Percentiles rank a stretch among this genome's conserved stretches.
These are phyloP conservation scores for Smittia aterrima DNA, from an alignment of 2,888 invertebrate species.

Conservation along the genomic window DNA sequence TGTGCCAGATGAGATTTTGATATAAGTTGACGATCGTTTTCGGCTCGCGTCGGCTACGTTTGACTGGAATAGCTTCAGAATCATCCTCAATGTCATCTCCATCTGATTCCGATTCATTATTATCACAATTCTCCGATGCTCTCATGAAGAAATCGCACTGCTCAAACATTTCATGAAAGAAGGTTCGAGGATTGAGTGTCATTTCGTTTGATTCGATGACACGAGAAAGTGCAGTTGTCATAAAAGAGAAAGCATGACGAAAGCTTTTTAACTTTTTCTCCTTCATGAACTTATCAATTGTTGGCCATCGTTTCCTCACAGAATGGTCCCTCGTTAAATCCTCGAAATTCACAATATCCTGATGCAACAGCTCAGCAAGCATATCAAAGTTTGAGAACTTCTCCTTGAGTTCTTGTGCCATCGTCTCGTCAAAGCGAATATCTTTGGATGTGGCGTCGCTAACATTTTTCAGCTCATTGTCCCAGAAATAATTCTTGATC, in stretches of 20 bases:
- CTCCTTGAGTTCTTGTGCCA: conserved; percentile 45
- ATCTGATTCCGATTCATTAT: not conserved
- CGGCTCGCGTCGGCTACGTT: not conserved
- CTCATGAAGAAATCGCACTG: conserved; percentile 1
- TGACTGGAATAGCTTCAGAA: not conserved
- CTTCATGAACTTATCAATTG: not conserved
- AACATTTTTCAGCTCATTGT: conserved; percentile 47
- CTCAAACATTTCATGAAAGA: conserved; percentile 16
- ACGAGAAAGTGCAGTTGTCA: not conserved
- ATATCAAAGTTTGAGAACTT: conserved; percentile 49
- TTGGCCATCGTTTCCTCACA: not conserved
- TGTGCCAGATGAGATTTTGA: conserved; percentile 28
- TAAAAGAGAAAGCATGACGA: not conserved
- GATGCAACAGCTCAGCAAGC: not conserved
- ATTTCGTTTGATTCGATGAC: conserved; percentile 2
- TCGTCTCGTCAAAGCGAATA: conserved; percentile 47
- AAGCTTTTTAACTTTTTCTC: not conserved
- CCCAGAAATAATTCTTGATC: conserved; percentile 52
- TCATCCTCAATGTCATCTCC: not conserved
- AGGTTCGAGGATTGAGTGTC: conserved; percentile 10
- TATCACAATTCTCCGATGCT: not conserved
- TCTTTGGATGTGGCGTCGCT: conserved; percentile 47
- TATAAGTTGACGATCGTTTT: conserved; percentile 8
- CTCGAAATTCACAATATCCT: conserved; percentile 2
- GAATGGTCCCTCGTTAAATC: not conserved